Conservation (phyloP, 2,113 vertebrate species). For the Capreolus pygargus region DNA sequence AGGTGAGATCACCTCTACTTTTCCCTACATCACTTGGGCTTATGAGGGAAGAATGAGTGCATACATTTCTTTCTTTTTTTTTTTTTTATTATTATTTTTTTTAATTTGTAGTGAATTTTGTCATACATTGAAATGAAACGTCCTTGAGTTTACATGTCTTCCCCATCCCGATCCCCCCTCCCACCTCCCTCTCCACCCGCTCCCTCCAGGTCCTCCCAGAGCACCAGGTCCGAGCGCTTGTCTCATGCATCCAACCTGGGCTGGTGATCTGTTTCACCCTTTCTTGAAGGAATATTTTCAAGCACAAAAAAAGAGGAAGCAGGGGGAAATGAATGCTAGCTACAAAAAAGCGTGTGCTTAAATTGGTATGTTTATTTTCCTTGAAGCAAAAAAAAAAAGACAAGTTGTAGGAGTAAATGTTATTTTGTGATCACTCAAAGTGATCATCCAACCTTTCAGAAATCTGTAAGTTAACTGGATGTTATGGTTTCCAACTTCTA, state of each 20-base stretch:
- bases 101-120: too few relatives aligned
- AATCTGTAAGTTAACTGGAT: conserved; percentile 20
- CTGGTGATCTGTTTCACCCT: too few relatives aligned
- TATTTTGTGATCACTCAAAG: background rate
- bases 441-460: background rate
- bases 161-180: too few relatives aligned
- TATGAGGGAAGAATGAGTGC: background rate
- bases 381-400: background rate
- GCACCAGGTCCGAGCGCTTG: too few relatives aligned
- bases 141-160: too few relatives aligned
- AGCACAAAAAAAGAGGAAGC: background rate
- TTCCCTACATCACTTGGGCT: background rate
- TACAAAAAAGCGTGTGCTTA: background rate
- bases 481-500: conserved; percentile 4
- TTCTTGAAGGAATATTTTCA: background rate
- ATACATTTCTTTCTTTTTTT: too few relatives aligned
- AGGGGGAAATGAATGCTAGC: background rate
- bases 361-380: background rate
- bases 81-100: too few relatives aligned
- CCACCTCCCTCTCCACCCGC: too few relatives aligned
- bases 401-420: background rate
- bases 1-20: background rate
- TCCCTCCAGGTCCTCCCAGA: too few relatives aligned
- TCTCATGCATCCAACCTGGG: too few relatives aligned
- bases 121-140: too few relatives aligned